Evolutionary conservation across 2,888 invertebrate genomes (phyloP).

Genomic region (Metallyticus violacea): DNA sequence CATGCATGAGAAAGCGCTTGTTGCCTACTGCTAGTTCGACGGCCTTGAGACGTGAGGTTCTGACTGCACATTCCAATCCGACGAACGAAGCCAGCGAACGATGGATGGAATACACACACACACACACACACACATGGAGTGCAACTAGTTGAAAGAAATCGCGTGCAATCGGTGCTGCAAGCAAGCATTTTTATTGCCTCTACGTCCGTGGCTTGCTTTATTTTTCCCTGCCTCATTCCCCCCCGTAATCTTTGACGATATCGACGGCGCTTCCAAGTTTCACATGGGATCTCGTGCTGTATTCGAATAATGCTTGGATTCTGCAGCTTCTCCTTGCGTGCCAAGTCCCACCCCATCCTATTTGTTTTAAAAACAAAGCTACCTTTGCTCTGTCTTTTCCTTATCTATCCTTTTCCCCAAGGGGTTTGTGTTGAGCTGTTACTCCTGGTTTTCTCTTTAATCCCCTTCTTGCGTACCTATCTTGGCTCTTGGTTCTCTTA

Average conservation of each 20-base stretch:
- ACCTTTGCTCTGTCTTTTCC: background rate
- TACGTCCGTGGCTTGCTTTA: background rate
- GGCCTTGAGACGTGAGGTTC: background rate
- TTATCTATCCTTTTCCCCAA: background rate
- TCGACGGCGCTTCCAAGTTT: background rate
- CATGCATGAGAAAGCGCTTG: background rate
- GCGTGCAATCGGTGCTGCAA: background rate
- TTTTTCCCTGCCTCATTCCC: background rate
- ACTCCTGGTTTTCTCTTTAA: background rate
- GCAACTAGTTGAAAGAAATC: no score
- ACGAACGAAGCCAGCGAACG: background rate
- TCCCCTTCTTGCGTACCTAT: background rate
- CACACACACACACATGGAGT: no score
- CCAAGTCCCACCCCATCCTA: background rate
- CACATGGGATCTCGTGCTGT: background rate
- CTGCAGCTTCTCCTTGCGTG: background rate
- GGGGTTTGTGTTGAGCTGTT: background rate
- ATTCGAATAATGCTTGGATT: background rate
- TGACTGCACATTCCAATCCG: constrained; percentile 5
- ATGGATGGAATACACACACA: background rate
- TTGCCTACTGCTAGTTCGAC: background rate
- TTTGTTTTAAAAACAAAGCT: background rate
- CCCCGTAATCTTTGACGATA: background rate
- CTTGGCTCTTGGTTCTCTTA: no score
- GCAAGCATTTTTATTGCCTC: background rate